Evolutionary conservation across 2,888 invertebrate genomes (phyloP), one percentile per base, ranked within the genome.

Genomic region (Scaptomyza caliginosa): DNA sequence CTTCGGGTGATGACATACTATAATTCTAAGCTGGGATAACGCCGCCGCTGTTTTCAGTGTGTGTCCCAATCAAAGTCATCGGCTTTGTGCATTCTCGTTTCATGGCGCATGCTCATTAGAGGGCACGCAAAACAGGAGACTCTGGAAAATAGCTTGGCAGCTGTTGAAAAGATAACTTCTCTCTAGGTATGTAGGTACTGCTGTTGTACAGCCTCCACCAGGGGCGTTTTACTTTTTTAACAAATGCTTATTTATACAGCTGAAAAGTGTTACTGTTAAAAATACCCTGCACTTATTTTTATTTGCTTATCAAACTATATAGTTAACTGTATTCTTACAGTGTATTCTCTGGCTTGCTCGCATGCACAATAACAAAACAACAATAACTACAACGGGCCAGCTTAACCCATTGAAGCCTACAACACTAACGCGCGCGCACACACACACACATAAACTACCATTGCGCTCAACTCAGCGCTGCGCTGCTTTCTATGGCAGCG

Each of bases 371-470:
- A 65, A 45, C 21, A 43, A 45, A 48, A 49, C 42, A 70, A 28
- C 69, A 67, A 54, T 45, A 60, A 54, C 50, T 43, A 13, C 50
- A 60, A 13, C 32, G 43, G 6, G 40, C 21, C 57, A 68, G 34
- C 34, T 68, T 74, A 72, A 74, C 72, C 72, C 72, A 69, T 74
- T 74, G 75, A 73, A 54, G 72, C 70, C 75, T 36, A 64, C 17
- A 48, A 34, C 39, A 13, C 34, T 16, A 43, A 39, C 51, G 39
- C 39, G 45, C 13, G 16, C 4, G 16, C 13, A 10, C 24, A 24
- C 21, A n/a, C 30, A n/a, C 13, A 10, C 3, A 24, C 1, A 24
- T 4, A 56, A 54, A 32, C 19, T 38, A 46, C 26, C 48, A 48
- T 62, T 55, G 68, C 65, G 65, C 67, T 64, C 57, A 39, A n/a